Evolutionary conservation across 2,888 invertebrate species (phyloP).

Genomic region (Trichogramma dendrolimi): DNA sequence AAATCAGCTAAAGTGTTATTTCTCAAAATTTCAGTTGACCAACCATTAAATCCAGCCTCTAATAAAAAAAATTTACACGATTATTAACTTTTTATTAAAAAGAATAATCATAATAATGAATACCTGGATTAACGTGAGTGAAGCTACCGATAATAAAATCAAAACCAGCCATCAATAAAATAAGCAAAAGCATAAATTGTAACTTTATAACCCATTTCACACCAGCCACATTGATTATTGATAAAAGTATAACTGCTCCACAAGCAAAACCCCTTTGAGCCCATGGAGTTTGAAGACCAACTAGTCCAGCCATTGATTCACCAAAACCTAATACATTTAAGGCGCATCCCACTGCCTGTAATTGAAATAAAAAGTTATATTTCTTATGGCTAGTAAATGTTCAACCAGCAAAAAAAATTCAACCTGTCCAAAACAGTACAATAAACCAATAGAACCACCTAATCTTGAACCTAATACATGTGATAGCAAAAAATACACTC

Average conservation of each 20-base stretch:
- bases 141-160: slow-evolving; percentile 95
- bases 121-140: slow-evolving; percentile 69
- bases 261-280: slow-evolving; percentile 84
- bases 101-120: slow-evolving; percentile 34
- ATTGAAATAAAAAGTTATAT: slow-evolving; percentile 23
- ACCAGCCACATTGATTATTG: slow-evolving; percentile 90
- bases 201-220: slow-evolving; percentile 97
- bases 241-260: slow-evolving; percentile 78
- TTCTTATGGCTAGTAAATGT: background rate
- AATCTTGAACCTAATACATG: slow-evolving; percentile 91
- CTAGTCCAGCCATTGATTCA: slow-evolving; percentile 86
- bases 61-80: slow-evolving; percentile 12
- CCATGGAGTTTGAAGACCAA: slow-evolving; percentile 71
- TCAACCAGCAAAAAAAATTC: slow-evolving; percentile 25
- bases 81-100: slow-evolving; percentile 1
- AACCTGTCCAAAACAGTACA: slow-evolving; percentile 96
- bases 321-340: slow-evolving; percentile 95
- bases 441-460: slow-evolving; percentile 86
- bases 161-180: slow-evolving; percentile 81
- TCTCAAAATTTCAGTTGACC: slow-evolving; percentile 72
- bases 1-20: slow-evolving; percentile 81
- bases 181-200: slow-evolving; percentile 82
- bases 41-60: slow-evolving; percentile 83
- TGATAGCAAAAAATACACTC: slow-evolving; percentile 91
- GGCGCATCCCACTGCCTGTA: slow-evolving; percentile 91